A percentile compares a stretch with the other conserved stretches of the same genome.
Conservation (phyloP, 2,113 vertebrate species). For the Vidua chalybeata region DNA sequence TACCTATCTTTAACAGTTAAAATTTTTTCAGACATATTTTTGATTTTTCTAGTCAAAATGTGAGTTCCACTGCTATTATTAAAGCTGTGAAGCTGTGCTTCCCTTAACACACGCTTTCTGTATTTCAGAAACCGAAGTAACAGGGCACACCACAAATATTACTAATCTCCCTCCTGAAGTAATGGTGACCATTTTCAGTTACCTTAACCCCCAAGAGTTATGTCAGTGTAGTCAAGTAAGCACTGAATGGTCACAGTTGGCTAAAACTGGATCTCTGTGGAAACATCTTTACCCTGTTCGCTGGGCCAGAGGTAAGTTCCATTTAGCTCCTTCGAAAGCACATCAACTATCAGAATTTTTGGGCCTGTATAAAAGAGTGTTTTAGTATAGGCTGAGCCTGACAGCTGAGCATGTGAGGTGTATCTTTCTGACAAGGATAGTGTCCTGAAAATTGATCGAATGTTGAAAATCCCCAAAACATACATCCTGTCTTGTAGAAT, state of each 20-base stretch:
- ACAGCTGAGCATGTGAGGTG: neutral
- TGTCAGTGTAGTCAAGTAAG: slow-evolving; percentile 93
- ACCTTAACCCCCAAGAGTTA: slow-evolving; percentile 88
- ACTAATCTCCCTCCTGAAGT: slow-evolving; percentile 90
- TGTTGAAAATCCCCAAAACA: neutral
- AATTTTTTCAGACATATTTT: neutral
- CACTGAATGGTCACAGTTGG: slow-evolving; percentile 86
- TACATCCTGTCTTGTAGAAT: neutral
- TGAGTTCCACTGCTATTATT: neutral
- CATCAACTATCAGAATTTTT: neutral
- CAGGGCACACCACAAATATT: slow-evolving; percentile 76
- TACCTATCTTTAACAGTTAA: neutral
- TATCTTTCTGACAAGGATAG: neutral
- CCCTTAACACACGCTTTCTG: slow-evolving; percentile 42
- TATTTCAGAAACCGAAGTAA: slow-evolving; percentile 75
- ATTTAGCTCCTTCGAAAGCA: neutral
- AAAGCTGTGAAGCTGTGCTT: neutral
- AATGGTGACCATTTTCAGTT: slow-evolving; percentile 90
- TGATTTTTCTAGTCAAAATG: neutral
- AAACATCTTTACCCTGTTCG: slow-evolving; percentile 93
- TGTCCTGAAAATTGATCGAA: neutral
- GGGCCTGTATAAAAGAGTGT: neutral
- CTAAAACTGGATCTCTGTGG: slow-evolving; percentile 92
- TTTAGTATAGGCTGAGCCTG: neutral
- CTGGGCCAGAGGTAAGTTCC: slow-evolving; percentile 90